Evolutionary conservation across 2,113 vertebrate species (phyloP), one percentile per base, ranked within the genome.

Genomic region (Alligator mississippiensis): DNA sequence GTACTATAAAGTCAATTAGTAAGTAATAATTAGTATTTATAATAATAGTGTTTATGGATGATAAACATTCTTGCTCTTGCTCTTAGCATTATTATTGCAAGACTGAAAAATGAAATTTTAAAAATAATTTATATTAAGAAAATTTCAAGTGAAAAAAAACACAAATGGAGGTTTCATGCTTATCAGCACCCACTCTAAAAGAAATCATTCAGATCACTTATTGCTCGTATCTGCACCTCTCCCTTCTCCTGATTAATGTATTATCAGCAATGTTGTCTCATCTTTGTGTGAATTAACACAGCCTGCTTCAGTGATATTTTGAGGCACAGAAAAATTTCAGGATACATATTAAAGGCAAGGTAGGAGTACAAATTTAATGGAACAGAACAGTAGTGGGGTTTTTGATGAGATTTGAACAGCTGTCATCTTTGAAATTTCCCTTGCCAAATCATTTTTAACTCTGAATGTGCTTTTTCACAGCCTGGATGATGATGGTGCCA

Each of bases 401-500:
- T 97, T 97, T 96, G 24, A 96, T 97, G 95, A 96, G 80, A 94
- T 92, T 96, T 91, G 95, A 97, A 95, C 92, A 96, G 92, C 90
- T 95, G 94, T 91, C 96, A 95, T 95, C 94, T 97, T 94, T 90
- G 84, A 97, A 97, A 95, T 96, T 93, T 97, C 85, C 68, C 80
- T 96, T 91, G 94, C 91, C 93, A 92, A 97, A 95, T 94, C 94
- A 95, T 90, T 95, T 94, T 95, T 66, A 85, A 79, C 87, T 97
- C 89, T 93, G 93, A 96, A 89, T 77, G 85, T 90, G 80, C 87
- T 96, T 94, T 89, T 92, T 28, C 24, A 58, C 15, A 92, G 70
- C 59, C 77, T 93, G 88, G 95, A 90, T 19, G 28, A 75, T 85
- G 85, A 54, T 83, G 59, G 66, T 78, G 34, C 77, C 78, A 84